Percentiles rank a stretch among this genome's conserved stretches.
phyloP scores from a whole-genome alignment of 2,797 vertebrate species.

The Myiotriccus ornatus region DNA sequence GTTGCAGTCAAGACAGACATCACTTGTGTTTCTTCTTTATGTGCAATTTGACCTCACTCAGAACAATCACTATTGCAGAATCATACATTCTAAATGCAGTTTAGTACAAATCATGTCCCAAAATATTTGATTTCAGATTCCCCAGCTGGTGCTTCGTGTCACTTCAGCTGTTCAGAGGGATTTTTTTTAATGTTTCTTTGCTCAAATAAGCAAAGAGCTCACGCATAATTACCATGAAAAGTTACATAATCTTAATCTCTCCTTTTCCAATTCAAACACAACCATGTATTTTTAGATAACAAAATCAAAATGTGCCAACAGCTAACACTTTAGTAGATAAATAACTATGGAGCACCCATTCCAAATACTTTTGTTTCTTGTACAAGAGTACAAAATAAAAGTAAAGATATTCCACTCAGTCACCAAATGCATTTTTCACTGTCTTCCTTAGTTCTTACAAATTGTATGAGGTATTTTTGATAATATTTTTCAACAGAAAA shows the following conservation, averaged over 20 bases:
- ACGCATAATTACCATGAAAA: slow-evolving; percentile 43
- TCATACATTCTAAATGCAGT: slow-evolving; percentile 51
- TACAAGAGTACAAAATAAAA: neutral
- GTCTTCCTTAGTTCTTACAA: neutral
- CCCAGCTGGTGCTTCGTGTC: slow-evolving; percentile 67
- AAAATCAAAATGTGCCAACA: neutral
- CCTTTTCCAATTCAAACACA: slow-evolving; percentile 22
- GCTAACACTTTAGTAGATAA: neutral
- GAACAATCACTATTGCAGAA: slow-evolving; percentile 58
- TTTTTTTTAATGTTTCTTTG: slow-evolving; percentile 48
- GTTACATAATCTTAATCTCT: slow-evolving; percentile 34
- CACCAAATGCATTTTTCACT: neutral
- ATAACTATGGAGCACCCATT: neutral
- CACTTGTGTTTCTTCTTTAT: slow-evolving; percentile 38
- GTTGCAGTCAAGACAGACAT: slow-evolving; percentile 31
- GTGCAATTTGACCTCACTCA: slow-evolving; percentile 59
- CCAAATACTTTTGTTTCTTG: neutral
- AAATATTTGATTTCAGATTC: slow-evolving; percentile 74
- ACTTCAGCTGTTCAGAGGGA: slow-evolving; percentile 70
- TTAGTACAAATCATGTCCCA: slow-evolving; percentile 67
- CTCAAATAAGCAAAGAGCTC: slow-evolving; percentile 62
- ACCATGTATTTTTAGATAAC: neutral
- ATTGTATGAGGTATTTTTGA: neutral
- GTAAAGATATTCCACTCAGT: neutral
- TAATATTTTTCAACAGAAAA: neutral